These are phyloP conservation scores for Drosophila rhopaloa DNA, from an alignment of 1,140 invertebrate genomes.

Conservation along the genomic window DNA sequence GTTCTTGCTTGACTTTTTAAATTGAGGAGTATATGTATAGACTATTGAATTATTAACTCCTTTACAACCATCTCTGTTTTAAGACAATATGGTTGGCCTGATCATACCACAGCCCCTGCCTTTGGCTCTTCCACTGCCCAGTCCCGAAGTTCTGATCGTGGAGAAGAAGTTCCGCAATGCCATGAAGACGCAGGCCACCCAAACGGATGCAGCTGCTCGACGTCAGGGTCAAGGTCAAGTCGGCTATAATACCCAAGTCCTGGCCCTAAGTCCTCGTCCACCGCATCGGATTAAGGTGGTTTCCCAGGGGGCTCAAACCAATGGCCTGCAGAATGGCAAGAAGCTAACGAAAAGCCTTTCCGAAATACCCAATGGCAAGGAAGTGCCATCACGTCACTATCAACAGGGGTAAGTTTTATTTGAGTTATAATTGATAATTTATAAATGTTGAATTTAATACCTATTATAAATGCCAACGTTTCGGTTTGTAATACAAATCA, in stretches of 20 bases:
- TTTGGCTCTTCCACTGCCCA: slow-evolving; percentile 59
- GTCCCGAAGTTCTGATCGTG: slow-evolving; percentile 77
- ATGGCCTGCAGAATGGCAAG: slow-evolving; percentile 89
- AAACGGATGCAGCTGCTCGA: slow-evolving; percentile 89
- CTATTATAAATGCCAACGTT: no score
- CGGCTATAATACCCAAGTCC: slow-evolving; percentile 88
- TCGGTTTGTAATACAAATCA: no score
- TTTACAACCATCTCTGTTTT: no score
- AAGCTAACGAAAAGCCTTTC: slow-evolving; percentile 93
- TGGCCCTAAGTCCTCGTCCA: slow-evolving; percentile 91
- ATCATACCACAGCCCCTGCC: slow-evolving; percentile 68
- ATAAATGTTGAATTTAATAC: not conserved
- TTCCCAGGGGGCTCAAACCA: slow-evolving; percentile 94
- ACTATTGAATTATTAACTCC: no score
- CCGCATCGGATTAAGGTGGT: slow-evolving; percentile 93
- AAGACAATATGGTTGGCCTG: slow-evolving; percentile 70
- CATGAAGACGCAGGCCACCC: slow-evolving; percentile 97
- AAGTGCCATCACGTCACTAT: slow-evolving; percentile 51
- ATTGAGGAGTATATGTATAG: no score
- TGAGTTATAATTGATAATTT: not conserved
- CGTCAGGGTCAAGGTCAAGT: slow-evolving; percentile 86
- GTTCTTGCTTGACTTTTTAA: no score
- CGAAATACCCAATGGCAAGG: slow-evolving; percentile 86
- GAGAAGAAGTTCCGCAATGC: slow-evolving; percentile 93
- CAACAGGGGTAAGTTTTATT: slow-evolving; percentile 46